Percentiles rank a stretch among this genome's conserved stretches.
These are phyloP conservation scores for Columba livia DNA, from an alignment of 2,113 vertebrate genomes.

Conservation along the genomic window DNA sequence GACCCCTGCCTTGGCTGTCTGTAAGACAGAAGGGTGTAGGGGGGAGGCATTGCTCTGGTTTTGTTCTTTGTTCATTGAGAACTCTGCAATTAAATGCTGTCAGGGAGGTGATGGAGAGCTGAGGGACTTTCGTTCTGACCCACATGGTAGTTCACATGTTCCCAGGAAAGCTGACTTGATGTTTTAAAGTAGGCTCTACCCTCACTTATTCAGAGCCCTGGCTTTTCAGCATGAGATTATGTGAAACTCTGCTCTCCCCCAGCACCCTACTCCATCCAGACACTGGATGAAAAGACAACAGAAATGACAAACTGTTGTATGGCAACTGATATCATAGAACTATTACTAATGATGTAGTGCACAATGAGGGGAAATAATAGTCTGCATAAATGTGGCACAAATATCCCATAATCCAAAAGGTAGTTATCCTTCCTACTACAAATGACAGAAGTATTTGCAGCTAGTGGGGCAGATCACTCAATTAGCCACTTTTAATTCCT, in stretches of 20 bases:
- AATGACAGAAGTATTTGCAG: neutral
- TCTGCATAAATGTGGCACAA: neutral
- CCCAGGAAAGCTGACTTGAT: neutral
- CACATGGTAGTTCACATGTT: neutral
- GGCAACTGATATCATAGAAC: neutral
- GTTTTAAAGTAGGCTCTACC: neutral
- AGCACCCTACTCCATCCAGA: neutral
- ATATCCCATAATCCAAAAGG: neutral
- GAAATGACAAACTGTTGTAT: neutral
- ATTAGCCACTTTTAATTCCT: neutral
- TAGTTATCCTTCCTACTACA: neutral
- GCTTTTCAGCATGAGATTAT: neutral
- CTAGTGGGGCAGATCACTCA: neutral
- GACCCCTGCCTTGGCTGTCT: neutral
- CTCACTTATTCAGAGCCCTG: neutral
- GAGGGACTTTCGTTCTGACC: neutral
- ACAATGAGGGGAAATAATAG: neutral
- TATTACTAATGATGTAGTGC: neutral
- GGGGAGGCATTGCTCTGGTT: neutral
- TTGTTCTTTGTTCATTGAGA: neutral
- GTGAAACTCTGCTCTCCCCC: neutral
- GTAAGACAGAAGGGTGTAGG: neutral
- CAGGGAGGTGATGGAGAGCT: neutral
- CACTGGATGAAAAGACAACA: neutral
- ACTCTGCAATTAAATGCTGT: neutral